A percentile compares a stretch with the other conserved stretches of the same genome.
These are phyloP conservation scores for Adelognathus sp. DNA, from an alignment of 2,888 invertebrate genomes.

Conservation along the genomic window DNA sequence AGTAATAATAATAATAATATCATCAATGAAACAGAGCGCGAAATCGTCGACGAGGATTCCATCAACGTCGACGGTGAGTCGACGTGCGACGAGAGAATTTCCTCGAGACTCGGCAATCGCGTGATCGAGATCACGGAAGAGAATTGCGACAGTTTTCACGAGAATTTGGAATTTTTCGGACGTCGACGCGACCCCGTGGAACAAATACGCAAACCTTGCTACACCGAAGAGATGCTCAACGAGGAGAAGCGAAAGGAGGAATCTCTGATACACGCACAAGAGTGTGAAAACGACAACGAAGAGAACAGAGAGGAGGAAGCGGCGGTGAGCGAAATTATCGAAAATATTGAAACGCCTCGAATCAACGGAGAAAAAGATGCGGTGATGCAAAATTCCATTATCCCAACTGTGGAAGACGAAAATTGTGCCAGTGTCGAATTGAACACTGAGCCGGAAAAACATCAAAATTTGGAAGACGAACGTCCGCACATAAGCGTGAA, in stretches of 20 bases:
- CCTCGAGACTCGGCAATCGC: slow-evolving; percentile 65
- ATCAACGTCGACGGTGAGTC: slow-evolving; percentile 62
- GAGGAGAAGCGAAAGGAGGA: slow-evolving; percentile 50
- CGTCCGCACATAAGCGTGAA: slow-evolving; percentile 66
- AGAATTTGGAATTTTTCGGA: slow-evolving; percentile 76
- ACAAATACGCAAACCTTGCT: slow-evolving; percentile 57
- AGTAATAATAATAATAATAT: too few species aligned
- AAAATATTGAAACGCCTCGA: not conserved
- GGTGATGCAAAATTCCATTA: slow-evolving; percentile 25
- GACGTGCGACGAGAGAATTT: slow-evolving; percentile 50
- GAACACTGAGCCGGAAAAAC: not conserved
- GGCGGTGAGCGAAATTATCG: not conserved
- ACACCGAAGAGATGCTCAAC: slow-evolving; percentile 56
- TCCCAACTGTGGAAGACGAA: not conserved
- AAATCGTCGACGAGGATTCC: slow-evolving; percentile 55
- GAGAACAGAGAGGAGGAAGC: slow-evolving; percentile 18
- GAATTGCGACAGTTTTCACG: slow-evolving; percentile 78
- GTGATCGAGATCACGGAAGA: slow-evolving; percentile 78
- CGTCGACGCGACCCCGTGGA: slow-evolving; percentile 69
- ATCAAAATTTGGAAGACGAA: slow-evolving; percentile 31
- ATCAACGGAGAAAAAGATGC: slow-evolving; percentile 20
- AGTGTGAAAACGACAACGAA: not conserved
- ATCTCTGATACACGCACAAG: slow-evolving; percentile 6
- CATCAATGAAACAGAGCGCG: too few species aligned
- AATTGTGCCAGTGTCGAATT: too few species aligned